These are phyloP conservation scores for Leucophora obtusa DNA, from an alignment of 2,888 invertebrate genomes.

Conservation along the genomic window DNA sequence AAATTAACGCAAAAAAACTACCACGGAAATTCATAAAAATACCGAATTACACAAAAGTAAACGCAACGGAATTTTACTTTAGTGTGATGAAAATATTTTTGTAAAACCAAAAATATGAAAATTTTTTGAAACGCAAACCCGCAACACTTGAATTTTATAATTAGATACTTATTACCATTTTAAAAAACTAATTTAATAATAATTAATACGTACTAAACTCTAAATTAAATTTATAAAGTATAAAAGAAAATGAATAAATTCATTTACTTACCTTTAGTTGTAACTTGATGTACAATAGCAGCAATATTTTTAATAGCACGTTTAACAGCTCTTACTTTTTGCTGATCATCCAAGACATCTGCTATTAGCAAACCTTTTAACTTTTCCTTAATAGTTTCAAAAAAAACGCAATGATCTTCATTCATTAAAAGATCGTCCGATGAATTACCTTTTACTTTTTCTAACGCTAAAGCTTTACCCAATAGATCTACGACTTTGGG, in stretches of 20 bases:
- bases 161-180: too few species aligned
- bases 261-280: slow-evolving; percentile 78
- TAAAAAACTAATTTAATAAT: too few species aligned
- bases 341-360: slow-evolving; percentile 81
- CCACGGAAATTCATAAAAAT: not conserved
- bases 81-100: too few species aligned
- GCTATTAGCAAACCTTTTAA: slow-evolving; percentile 88
- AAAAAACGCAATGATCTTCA: slow-evolving; percentile 86
- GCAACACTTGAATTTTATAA: too few species aligned
- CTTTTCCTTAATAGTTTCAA: slow-evolving; percentile 92
- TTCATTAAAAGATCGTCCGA: slow-evolving; percentile 86
- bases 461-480: slow-evolving; percentile 87
- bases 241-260: too few species aligned
- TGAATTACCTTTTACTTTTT: slow-evolving; percentile 86
- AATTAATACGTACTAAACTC: too few species aligned
- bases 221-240: too few species aligned
- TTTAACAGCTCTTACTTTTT: slow-evolving; percentile 85
- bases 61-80: too few species aligned
- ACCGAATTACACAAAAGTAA: too few species aligned
- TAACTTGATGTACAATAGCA: slow-evolving; percentile 84
- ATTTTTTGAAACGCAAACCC: too few species aligned
- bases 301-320: slow-evolving; percentile 88
- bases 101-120: too few species aligned
- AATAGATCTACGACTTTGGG: slow-evolving; percentile 88
- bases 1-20: not conserved